Percentiles rank a stretch among this genome's conserved stretches.
phyloP scores from a whole-genome alignment of 2,113 vertebrate genomes.

The Anolis carolinensis region DNA sequence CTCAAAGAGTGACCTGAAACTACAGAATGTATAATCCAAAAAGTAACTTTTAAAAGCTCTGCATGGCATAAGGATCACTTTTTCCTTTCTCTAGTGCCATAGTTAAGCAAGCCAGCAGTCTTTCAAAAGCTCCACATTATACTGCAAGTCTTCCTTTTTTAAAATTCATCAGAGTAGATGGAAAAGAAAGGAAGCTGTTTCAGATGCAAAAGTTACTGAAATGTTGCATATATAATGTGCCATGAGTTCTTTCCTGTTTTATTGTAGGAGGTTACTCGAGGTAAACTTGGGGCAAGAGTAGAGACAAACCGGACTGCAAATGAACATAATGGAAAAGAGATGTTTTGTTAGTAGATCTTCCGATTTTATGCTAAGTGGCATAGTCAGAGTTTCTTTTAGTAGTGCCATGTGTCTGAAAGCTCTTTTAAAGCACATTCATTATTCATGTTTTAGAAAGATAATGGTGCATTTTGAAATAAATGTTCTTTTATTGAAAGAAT shows the following conservation, averaged over 20 bases:
- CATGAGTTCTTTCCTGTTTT: background rate
- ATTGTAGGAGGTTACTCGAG: background rate
- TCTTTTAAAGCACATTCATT: background rate
- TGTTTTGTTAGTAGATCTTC: background rate
- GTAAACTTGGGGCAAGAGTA: background rate
- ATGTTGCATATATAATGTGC: background rate
- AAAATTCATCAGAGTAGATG: no score
- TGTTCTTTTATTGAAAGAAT: background rate
- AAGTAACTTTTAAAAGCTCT: background rate
- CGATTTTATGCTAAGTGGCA: background rate
- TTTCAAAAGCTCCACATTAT: no score
- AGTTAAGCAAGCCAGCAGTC: background rate
- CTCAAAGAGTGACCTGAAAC: background rate
- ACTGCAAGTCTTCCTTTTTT: no score
- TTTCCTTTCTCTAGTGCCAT: background rate
- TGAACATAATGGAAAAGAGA: slow-evolving; percentile 9
- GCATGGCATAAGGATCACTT: background rate
- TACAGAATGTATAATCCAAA: background rate
- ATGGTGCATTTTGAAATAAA: background rate
- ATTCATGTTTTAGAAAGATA: background rate
- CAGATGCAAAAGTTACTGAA: background rate
- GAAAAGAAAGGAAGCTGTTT: background rate
- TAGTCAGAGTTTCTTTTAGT: background rate
- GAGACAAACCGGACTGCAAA: background rate
- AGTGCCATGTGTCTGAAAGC: background rate